A percentile compares a stretch with the other conserved stretches of the same genome.
These are phyloP conservation scores for Chrysochloris asiatica DNA, from an alignment of 2,113 vertebrate species.

Conservation along the genomic window DNA sequence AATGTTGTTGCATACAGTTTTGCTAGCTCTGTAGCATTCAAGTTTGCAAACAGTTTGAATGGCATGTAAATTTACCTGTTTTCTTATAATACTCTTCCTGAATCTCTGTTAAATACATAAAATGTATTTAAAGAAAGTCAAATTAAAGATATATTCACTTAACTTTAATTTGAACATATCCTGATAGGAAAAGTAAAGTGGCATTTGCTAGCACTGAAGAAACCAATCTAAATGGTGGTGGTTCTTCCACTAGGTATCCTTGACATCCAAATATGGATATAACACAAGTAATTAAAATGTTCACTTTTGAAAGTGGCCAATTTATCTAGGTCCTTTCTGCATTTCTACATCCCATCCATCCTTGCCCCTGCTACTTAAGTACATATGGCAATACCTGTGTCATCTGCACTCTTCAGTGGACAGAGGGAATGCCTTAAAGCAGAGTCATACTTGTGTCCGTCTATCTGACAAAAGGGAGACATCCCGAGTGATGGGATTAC, in stretches of 20 bases:
- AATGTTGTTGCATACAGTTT: too few species aligned
- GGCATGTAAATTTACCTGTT: constrained; percentile 43
- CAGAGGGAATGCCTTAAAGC: background rate
- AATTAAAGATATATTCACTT: constrained; percentile 3
- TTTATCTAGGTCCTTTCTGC: background rate
- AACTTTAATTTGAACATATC: background rate
- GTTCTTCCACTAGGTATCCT: background rate
- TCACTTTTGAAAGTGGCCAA: background rate
- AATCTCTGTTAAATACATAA: constrained; percentile 18
- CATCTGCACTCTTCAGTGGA: background rate
- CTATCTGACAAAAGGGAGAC: background rate
- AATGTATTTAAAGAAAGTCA: constrained; percentile 16
- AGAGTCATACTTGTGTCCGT: background rate
- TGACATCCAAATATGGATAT: background rate
- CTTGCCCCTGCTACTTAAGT: background rate
- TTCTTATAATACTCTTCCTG: background rate
- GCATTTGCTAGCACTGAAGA: background rate
- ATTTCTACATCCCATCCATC: background rate
- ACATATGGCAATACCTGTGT: too few species aligned
- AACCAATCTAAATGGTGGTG: background rate
- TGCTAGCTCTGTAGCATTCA: too few species aligned
- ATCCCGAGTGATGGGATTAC: background rate
- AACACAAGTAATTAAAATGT: background rate
- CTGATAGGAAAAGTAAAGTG: background rate
- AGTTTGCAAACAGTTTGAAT: constrained; percentile 49